Percentiles rank a stretch among this genome's conserved stretches.
Conservation (phyloP, 2,113 vertebrate species). For the Pampusana beccarii region DNA sequence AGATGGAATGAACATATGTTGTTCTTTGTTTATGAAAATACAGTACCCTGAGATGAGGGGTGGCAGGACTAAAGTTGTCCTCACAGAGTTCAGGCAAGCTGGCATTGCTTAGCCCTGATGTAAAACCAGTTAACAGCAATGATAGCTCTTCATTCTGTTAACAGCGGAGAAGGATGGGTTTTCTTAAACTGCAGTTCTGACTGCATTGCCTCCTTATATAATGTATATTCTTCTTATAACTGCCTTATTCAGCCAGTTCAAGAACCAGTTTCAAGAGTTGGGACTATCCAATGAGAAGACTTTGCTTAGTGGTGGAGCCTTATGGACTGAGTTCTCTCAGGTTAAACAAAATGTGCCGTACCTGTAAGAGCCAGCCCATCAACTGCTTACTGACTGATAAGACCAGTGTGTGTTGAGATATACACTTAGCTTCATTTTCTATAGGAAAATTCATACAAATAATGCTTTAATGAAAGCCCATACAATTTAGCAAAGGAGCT, state of each 20-base stretch:
- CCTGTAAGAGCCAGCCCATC: neutral
- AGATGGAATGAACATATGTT: constrained; percentile 61
- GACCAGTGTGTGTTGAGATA: neutral
- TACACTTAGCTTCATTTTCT: constrained; percentile 35
- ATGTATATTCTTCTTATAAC: neutral
- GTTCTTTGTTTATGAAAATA: constrained; percentile 58
- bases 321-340: neutral
- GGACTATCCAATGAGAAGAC: neutral
- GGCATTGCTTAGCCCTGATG: neutral
- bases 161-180: neutral
- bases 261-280: neutral
- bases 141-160: neutral
- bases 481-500: constrained; percentile 5
- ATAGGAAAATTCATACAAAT: neutral
- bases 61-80: constrained; percentile 23
- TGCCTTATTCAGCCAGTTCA: neutral
- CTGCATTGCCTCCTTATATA: neutral
- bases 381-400: neutral
- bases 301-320: neutral
- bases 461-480: neutral
- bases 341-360: neutral
- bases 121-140: neutral
- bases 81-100: constrained; percentile 21
- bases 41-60: neutral
- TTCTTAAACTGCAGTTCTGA: neutral